A percentile compares a stretch with the other conserved stretches of the same genome.
Evolutionary conservation across 1,140 invertebrate species (phyloP).

Genomic region (Drosophila neocordata): DNA sequence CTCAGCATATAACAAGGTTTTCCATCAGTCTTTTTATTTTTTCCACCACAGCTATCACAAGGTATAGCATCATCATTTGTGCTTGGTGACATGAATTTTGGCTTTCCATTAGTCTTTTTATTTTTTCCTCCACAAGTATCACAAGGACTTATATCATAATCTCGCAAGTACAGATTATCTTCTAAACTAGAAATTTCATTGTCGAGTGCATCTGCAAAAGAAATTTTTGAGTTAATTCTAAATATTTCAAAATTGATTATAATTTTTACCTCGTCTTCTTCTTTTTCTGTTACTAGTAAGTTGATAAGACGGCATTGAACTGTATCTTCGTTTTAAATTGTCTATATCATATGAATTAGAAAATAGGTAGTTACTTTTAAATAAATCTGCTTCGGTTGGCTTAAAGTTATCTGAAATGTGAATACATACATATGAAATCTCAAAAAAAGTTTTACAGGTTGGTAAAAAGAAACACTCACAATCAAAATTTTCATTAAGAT

Average conservation of each 20-base stretch:
- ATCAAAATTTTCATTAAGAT: background rate
- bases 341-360: background rate
- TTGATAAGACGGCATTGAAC: background rate
- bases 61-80: constrained; percentile 9
- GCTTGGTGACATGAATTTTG: background rate
- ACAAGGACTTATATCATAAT: constrained; percentile 16
- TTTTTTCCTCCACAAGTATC: constrained; percentile 47
- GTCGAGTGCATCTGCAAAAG: background rate
- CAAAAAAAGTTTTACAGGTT: background rate
- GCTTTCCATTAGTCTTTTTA: constrained; percentile 33
- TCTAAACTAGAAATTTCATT: background rate
- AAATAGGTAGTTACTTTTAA: background rate
- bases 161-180: background rate
- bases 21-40: constrained; percentile 38
- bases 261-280: background rate
- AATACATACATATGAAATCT: background rate
- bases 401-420: background rate
- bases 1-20: background rate
- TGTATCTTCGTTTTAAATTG: background rate
- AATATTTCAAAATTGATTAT: no score
- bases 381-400: background rate
- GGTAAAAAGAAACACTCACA: background rate
- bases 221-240: background rate
- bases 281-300: background rate
- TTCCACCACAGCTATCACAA: constrained; percentile 47